phyloP scores from a whole-genome alignment of 2,113 vertebrate species.

The Megalops atlanticus region DNA sequence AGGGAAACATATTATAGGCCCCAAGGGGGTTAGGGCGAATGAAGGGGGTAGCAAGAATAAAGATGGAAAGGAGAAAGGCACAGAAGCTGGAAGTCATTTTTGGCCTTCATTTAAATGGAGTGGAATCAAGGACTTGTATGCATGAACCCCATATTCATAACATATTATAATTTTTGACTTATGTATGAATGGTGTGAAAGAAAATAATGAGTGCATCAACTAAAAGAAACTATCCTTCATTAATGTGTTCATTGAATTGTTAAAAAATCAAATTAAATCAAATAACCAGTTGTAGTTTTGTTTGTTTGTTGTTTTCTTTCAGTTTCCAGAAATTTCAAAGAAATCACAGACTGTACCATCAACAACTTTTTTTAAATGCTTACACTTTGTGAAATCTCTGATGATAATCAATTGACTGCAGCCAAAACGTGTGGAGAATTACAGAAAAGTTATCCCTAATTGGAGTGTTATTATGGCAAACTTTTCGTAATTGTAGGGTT shows the following conservation, averaged over 20 bases:
- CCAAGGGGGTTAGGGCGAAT: background rate
- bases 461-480: conserved; percentile 29
- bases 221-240: background rate
- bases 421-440: conserved; percentile 32
- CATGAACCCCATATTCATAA: background rate
- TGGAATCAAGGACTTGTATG: background rate
- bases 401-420: conserved; percentile 33
- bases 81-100: conserved; percentile 5
- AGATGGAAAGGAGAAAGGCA: conserved; percentile 5
- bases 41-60: background rate
- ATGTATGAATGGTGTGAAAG: background rate
- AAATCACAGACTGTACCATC: background rate
- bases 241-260: background rate
- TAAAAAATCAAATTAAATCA: background rate
- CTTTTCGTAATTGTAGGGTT: conserved; percentile 26
- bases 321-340: background rate
- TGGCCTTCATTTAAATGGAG: conserved; percentile 2
- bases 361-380: background rate
- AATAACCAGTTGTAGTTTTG: too few relatives aligned
- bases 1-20: background rate
- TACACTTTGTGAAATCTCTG: background rate
- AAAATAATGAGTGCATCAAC: background rate
- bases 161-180: background rate
- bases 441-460: conserved; percentile 28
- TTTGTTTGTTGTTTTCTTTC: too few relatives aligned